Base-by-base conservation (phyloP, 2,888 invertebrate species). In the Drosophila borealis region DNA sequence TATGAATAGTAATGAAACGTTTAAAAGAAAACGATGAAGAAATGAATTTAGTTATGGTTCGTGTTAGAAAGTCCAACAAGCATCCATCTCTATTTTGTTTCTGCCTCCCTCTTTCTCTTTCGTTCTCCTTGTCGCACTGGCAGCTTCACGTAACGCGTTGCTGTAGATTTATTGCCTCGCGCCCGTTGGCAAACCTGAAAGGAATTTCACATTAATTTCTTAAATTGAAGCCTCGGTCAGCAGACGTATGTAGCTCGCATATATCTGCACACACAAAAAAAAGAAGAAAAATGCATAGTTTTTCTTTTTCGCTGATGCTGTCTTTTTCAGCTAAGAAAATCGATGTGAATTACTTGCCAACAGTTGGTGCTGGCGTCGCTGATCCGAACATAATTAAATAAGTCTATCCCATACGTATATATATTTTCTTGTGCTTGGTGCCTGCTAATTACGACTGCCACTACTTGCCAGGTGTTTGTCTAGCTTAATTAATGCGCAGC, bases 201-300 rank as follows among this genome's bases (percentile, higher is more conserved):
- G 68, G 59, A 77, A 83, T 69, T 14, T 79, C 79, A 61, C 79
- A 81, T 83, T 84, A 78, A 84, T 86, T 85, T 81, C 73, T 74
- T 76, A 80, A 85, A 84, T 84, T 81, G 78, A 78, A 70, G 70
- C 59, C 61, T 56, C 65, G 56, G 14, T 61, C 64, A 51, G 25
- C 44, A 50, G 44, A 56, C 56, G 21, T 39, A 41, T 14, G 36
- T 37, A 42, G 33, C 13, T n/a, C 25, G 34, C 21, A 53, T 25
- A 37, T 36, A 37, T 55, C 4, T 14, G 0, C 11, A 29, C 14
- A 21, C 10, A 13, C 39, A 14, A 34, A n/a, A 21, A 25, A 6
- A 1, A 8, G 5, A 8, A 29, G 25, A 25, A 25, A 25, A 25
- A 29, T 29, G 29, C 29, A 29, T 29, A 29, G 29, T 29, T 34